Conservation (phyloP, 1,140 invertebrate species). For the Probaryconus sp. region DNA sequence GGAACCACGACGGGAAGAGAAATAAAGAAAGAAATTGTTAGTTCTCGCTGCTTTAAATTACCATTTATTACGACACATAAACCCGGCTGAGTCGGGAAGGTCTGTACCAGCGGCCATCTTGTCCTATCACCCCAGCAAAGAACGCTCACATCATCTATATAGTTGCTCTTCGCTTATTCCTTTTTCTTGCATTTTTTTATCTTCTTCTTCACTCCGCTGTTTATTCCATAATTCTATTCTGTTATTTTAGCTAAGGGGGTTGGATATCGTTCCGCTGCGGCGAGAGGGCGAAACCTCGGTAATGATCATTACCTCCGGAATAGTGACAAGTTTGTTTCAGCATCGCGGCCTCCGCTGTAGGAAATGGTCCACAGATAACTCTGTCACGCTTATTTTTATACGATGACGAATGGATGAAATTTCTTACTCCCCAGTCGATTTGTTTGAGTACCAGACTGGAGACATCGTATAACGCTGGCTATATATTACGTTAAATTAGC, state of each 20-base stretch:
- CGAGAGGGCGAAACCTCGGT: constrained; percentile 48
- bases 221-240: constrained; percentile 56
- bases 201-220: constrained; percentile 29
- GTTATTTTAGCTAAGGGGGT: constrained; percentile 11
- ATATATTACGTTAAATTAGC: too few species aligned
- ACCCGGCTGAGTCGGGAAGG: constrained; percentile 67
- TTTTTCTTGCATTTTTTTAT: constrained; percentile 23
- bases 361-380: constrained; percentile 76
- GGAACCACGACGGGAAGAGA: constrained; percentile 63
- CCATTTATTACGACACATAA: constrained; percentile 79
- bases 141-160: constrained; percentile 50
- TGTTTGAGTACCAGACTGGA: neutral
- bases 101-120: constrained; percentile 76
- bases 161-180: constrained; percentile 38
- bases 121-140: constrained; percentile 64
- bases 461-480: constrained; percentile 12
- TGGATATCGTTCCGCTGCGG: constrained; percentile 20
- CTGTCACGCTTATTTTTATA: constrained; percentile 76
- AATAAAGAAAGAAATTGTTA: constrained; percentile 79
- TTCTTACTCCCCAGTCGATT: constrained; percentile 54
- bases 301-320: constrained; percentile 78
- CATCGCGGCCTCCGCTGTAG: constrained; percentile 67
- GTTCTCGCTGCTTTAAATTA: constrained; percentile 80
- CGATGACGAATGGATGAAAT: constrained; percentile 76
- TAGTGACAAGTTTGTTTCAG: constrained; percentile 75